Conservation (phyloP, 2,888 invertebrate genomes). For the Pseudanteris insignis region DNA sequence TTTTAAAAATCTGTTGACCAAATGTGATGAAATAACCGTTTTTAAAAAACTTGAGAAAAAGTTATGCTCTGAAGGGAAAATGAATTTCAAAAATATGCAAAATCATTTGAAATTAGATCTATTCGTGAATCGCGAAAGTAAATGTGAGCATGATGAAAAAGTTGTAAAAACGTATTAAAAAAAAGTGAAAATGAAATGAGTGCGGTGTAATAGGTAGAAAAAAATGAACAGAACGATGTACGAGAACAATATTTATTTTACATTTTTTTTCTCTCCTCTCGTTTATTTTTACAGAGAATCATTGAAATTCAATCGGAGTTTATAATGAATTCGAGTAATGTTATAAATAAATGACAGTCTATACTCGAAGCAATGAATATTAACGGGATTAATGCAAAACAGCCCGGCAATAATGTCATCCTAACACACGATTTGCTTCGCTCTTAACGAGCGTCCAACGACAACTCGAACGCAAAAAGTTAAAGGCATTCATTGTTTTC, state of each 20-base stretch:
- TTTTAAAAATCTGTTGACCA: too few species aligned
- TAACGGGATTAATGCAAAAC: not conserved
- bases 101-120: too few species aligned
- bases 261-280: conserved; percentile 35
- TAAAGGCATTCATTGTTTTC: conserved; percentile 31
- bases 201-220: not conserved
- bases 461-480: conserved; percentile 2
- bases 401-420: not conserved
- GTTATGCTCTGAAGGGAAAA: too few species aligned
- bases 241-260: conserved; percentile 46
- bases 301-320: conserved; percentile 43
- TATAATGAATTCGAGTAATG: conserved; percentile 41
- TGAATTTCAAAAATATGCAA: too few species aligned
- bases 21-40: too few species aligned
- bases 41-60: too few species aligned
- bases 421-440: too few species aligned
- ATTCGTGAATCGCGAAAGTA: too few species aligned
- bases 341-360: conserved; percentile 36
- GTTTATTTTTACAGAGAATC: conserved; percentile 46
- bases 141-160: not conserved
- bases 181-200: not conserved
- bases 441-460: too few species aligned
- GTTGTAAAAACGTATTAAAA: not conserved
- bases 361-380: conserved; percentile 35
- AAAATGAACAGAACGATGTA: too few species aligned